Percentiles rank a stretch among this genome's conserved stretches.
Conservation (phyloP, 2,113 vertebrate genomes). For the Mugil cephalus region DNA sequence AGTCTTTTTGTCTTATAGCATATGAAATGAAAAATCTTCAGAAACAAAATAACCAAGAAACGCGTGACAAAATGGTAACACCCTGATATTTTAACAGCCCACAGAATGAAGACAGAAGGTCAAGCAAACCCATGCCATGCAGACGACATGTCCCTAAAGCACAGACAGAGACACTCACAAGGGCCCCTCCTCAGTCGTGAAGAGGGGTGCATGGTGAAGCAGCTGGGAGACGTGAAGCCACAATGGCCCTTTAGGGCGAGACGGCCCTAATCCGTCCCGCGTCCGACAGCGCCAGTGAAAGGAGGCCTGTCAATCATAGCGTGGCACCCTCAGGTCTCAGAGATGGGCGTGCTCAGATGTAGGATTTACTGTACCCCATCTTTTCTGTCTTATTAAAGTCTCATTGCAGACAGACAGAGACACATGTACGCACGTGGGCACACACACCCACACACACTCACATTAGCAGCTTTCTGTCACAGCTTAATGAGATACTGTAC, state of each 20-base stretch:
- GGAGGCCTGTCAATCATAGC: constrained; percentile 79
- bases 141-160: constrained; percentile 33
- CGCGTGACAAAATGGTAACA: constrained; percentile 15
- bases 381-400: constrained; percentile 71
- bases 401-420: constrained; percentile 62
- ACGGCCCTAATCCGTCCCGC: constrained; percentile 77
- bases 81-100: constrained; percentile 32
- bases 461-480: constrained; percentile 41
- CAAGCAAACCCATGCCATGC: constrained; percentile 49
- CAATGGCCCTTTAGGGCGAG: constrained; percentile 80
- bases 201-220: constrained; percentile 72
- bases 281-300: constrained; percentile 78
- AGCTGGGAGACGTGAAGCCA: constrained; percentile 81
- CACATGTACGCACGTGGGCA: constrained; percentile 51
- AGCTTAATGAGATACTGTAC: constrained; percentile 24
- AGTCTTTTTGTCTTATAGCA: background rate
- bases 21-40: background rate
- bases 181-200: constrained; percentile 63
- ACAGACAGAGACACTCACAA: constrained; percentile 42
- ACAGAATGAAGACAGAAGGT: constrained; percentile 62
- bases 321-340: constrained; percentile 75
- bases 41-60: constrained; percentile 10
- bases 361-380: constrained; percentile 79
- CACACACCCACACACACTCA: constrained; percentile 23
- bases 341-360: constrained; percentile 74